Evolutionary conservation across 2,797 vertebrate genomes (phyloP), one percentile per base, ranked within the genome.

Genomic region (Rhodeus uyekii): DNA sequence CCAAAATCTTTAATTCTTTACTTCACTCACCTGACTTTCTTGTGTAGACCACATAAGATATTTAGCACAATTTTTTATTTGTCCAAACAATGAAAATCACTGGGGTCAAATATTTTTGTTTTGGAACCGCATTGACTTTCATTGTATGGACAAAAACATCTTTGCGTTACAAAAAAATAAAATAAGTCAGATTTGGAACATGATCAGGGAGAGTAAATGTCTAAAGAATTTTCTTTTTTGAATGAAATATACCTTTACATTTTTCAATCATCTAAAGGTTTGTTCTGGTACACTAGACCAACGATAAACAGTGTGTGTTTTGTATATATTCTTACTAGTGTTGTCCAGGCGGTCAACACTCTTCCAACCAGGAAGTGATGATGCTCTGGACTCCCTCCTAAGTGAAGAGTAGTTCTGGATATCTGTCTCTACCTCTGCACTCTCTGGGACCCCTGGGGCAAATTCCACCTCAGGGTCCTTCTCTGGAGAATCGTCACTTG

Each of bases 331-430:
- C 91, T 95, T 91, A 98, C 97, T 94, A 86, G 96, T 90, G 83
- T 96, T 95, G 74, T 97, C 96, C 85, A 98, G 92, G 27, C 94
- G 91, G 82, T 97, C 96, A 46, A 95, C 87, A 38, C 96, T 97
- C 87, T 94, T 97, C 97, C 96, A 97, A 79, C 92, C 90, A 2
- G 96, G 93, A 89, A 95, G 81, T 0, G 90, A 88, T 42, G 73
- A 84, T 19, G 86, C 89, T 7, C 34, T 89, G 58, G 74, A 89
- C 73, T 96, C 96, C 72, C 94, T 94, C 50, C 91, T 94, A 53
- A 95, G 90, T 42, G 94, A 94, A 8, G 93, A 22, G 80, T 93
- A 94, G 24, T 93, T 90, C 38, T 91, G 92, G 29, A 92, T 61
- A 48, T 87, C 75, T 0, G 77, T 78, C 0, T 89, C 89, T 0